These are phyloP conservation scores for Umimayanthus chanpuru DNA, from an alignment of 92 coral and sea anemone species.

Conservation along the genomic window DNA sequence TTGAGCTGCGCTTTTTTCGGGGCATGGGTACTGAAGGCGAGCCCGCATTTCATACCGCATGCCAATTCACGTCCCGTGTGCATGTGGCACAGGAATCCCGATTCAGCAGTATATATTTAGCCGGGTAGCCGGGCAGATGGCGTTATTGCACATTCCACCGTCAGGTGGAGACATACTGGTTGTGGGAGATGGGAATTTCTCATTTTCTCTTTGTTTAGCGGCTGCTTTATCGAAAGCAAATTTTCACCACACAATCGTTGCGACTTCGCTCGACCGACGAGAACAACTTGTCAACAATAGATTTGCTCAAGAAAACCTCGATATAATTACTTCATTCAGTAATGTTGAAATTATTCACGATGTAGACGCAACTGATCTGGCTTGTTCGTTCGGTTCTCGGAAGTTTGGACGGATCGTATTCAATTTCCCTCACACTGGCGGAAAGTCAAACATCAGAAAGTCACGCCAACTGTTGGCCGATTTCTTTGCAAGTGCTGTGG, in stretches of 20 bases:
- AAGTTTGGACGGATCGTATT: constrained; percentile 83
- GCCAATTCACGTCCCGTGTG: no score
- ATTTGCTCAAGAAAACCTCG: constrained; percentile 75
- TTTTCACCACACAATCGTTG: constrained; percentile 55
- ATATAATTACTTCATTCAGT: constrained; percentile 49
- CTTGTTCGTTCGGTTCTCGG: constrained; percentile 54
- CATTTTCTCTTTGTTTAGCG: constrained; percentile 88
- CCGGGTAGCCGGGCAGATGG: constrained; percentile 44
- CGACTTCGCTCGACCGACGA: constrained; percentile 85
- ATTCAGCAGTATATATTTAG: not conserved
- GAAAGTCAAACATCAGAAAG: constrained; percentile 88
- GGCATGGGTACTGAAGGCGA: no score
- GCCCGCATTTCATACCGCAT: no score
- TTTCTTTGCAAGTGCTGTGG: constrained; percentile 83
- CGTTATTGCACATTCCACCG: constrained; percentile 62
- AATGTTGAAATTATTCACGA: constrained; percentile 75
- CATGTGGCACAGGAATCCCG: no score
- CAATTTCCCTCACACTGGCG: constrained; percentile 96
- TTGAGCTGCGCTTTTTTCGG: no score
- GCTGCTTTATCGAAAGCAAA: constrained; percentile 42
- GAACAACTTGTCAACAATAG: constrained; percentile 62
- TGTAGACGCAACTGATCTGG: constrained; percentile 89
- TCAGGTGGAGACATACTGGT: constrained; percentile 73
- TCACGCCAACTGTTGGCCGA: constrained; percentile 78
- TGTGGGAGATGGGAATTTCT: constrained; percentile 98